Evolutionary conservation across 2,113 vertebrate genomes (phyloP).

Genomic region (Dicrurus megarhynchus): DNA sequence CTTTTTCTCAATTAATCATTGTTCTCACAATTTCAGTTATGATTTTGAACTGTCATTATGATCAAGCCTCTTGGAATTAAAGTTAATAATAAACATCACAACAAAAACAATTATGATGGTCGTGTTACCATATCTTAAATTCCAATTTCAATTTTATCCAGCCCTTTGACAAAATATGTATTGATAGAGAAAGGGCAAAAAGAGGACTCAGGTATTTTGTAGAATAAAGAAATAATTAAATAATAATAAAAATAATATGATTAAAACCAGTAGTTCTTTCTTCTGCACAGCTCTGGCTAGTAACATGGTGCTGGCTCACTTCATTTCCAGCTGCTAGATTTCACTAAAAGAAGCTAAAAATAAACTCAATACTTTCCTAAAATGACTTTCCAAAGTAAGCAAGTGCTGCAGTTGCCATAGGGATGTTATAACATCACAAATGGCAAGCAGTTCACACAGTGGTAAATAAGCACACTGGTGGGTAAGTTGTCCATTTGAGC

Average conservation of each 20-base stretch:
- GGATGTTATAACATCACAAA: conserved; percentile 38
- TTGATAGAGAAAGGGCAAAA: background rate
- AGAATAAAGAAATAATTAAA: background rate
- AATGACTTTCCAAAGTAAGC: conserved; percentile 52
- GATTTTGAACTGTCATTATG: background rate
- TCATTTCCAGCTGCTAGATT: conserved; percentile 53
- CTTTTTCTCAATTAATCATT: background rate
- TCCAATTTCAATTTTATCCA: background rate
- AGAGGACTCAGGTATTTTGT: background rate
- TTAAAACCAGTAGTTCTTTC: background rate
- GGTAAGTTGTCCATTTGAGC: background rate
- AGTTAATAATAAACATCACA: background rate
- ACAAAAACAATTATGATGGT: background rate
- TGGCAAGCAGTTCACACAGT: background rate
- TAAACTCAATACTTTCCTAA: conserved; percentile 62
- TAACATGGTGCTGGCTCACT: background rate
- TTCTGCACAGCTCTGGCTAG: background rate
- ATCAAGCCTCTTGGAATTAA: background rate
- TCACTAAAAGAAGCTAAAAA: conserved; percentile 61
- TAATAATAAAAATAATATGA: background rate
- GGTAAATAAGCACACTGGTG: conserved; percentile 35
- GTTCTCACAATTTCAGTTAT: background rate
- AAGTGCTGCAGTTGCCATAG: conserved; percentile 61
- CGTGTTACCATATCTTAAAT: background rate
- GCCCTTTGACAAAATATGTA: background rate